Percentiles rank a stretch among this genome's conserved stretches.
Conservation (phyloP, 2,113 vertebrate genomes). For the Hypomesus transpacificus region DNA sequence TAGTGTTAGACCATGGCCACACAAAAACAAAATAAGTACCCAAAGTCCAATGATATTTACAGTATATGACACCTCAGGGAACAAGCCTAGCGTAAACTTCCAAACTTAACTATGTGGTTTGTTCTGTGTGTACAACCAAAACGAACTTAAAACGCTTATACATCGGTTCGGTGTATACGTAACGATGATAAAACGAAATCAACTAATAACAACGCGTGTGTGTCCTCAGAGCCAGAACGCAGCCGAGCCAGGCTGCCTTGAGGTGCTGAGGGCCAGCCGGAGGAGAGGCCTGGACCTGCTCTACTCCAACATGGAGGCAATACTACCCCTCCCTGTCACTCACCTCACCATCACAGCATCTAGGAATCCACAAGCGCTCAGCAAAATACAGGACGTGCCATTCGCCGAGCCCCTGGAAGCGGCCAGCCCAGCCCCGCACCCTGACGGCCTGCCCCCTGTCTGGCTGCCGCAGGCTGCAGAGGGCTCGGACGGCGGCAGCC, state of each 20-base stretch:
- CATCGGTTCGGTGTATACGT: too few species aligned
- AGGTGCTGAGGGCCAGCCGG: constrained; percentile 80
- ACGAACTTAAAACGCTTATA: too few species aligned
- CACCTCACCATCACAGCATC: constrained; percentile 54
- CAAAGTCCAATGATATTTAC: too few species aligned
- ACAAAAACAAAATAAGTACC: too few species aligned
- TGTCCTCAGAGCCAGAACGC: constrained; percentile 69
- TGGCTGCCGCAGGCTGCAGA: constrained; percentile 23
- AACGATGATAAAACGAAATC: too few species aligned
- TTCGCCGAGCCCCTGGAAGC: not conserved
- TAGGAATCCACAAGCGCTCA: not conserved
- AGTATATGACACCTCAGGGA: too few species aligned
- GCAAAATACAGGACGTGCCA: not conserved
- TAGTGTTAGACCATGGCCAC: too few species aligned
- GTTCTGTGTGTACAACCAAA: too few species aligned
- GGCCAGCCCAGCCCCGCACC: not conserved
- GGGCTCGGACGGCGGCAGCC: constrained; percentile 57
- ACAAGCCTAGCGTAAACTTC: too few species aligned
- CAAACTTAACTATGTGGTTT: too few species aligned
- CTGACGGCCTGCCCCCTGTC: constrained; percentile 2
- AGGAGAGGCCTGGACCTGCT: constrained; percentile 78
- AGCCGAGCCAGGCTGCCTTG: constrained; percentile 63
- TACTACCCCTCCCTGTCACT: constrained; percentile 80
- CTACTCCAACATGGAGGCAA: constrained; percentile 83
- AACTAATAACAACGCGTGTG: not conserved